phyloP scores from a whole-genome alignment of 2,888 invertebrate genomes.

The Apeira syringaria region DNA sequence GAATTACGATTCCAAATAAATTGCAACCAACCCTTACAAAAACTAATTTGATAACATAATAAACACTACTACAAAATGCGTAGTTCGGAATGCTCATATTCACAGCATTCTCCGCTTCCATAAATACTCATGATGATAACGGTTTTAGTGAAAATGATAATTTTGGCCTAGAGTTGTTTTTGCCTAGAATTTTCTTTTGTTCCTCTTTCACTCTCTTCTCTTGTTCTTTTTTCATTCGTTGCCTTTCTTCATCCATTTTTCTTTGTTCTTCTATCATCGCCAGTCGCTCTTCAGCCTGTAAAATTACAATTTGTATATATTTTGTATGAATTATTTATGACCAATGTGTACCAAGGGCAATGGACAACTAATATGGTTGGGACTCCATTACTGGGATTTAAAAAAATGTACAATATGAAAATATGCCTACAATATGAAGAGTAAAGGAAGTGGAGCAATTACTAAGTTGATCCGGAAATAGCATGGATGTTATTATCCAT shows the following conservation, averaged over 20 bases:
- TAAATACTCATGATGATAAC: constrained; percentile 85
- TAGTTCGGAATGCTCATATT: constrained; percentile 17
- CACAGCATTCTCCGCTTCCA: constrained; percentile 12
- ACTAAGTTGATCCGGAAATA: no score
- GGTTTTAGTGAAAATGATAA: constrained; percentile 95
- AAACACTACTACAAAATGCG: constrained; percentile 6
- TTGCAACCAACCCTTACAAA: background rate
- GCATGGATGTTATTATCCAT: no score
- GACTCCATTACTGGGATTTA: no score
- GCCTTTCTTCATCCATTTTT: constrained; percentile 97
- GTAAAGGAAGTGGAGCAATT: no score
- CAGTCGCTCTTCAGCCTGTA: constrained; percentile 98
- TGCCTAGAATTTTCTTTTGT: constrained; percentile 98
- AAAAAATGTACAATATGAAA: no score
- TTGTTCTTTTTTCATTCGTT: constrained; percentile 96
- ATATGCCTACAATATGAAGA: no score
- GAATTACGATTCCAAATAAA: no score
- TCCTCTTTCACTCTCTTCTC: constrained; percentile 96
- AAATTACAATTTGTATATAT: no score
- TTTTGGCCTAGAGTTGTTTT: constrained; percentile 98
- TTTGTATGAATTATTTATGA: no score
- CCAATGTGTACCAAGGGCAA: no score
- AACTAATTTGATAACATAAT: background rate
- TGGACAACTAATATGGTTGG: no score
- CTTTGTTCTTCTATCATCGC: constrained; percentile 98